Base-by-base conservation (phyloP, 2,113 vertebrate species). In the Corynorhinus townsendii region DNA sequence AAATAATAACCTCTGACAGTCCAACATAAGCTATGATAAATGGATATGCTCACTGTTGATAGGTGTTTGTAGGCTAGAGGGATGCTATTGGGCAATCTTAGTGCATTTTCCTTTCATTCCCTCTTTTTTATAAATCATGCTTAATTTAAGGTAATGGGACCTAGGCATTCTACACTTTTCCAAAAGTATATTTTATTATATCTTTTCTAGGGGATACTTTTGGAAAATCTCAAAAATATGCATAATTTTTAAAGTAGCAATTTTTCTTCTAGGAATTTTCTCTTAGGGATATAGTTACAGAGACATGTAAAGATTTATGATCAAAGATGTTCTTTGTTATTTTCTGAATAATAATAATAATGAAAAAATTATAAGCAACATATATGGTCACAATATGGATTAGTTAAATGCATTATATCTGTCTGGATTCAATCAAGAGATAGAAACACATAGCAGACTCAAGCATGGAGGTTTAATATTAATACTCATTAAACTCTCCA, bases 161-260 rank as follows among this genome's bases (percentile, higher is more conserved):
- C 40, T 90, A 66, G 64, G 35, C 14, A 76, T 66, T 90, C 12
- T 86, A 30, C 1, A 22, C n/a, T 87, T 93, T 87, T 84, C 4
- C 69, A 89, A 26, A 72, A 95, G 43, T 87, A 45, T 93, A 40
- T 75, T 80, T 87, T 90, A 81, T 92, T 66, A 92, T 16, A 66
- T 56, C 1, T 7, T 92, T 90, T 89, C 24, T 79, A 20, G 64
- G 64, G 33, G 64, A 5, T 16, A 33, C 73, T 84, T 86, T 87
- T 91, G 49, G 17, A 12, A 95, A 93, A 16, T 59, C 16, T 69
- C 62, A 90, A 93, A 89, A 94, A 86, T 73, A 38, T 72, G 19
- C 43, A 49, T 93, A 47, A 83, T 47, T 91, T 94, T 93, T 85
- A 45, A 82, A 82, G 62, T 30, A 77, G 43, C 2, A 45, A 10